Base-by-base conservation (phyloP, 2,797 vertebrate species). In the Sternotherus odoratus region DNA sequence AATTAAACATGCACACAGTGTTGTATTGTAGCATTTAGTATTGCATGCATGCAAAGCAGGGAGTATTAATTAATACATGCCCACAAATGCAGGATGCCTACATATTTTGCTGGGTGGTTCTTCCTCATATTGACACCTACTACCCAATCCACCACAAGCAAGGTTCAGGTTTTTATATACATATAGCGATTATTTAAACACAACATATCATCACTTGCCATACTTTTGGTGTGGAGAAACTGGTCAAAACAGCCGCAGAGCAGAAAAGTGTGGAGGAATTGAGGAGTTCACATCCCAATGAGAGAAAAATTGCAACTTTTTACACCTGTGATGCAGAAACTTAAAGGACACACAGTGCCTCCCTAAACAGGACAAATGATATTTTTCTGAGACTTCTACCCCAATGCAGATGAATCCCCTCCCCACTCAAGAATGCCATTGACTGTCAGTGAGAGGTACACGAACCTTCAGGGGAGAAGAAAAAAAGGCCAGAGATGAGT, bases 271-370 rank as follows among this genome's bases (percentile, higher is more conserved):
- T 66, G 93, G 87, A 83, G 56, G 84, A 75, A 89, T 74, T 86
- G 23, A 50, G 60, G 79, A 94, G 90, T 36, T 74, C 19, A 1
- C 50, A 48, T 54, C 49, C 49, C 86, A 89, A 90, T 87, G 82
- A 94, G 74, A 88, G n/a, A 77, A 88, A 93, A 95, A 92, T 30
- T 83, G 28, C 88, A 77, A 56, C 94, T 90, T 94, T 69, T 30
- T 90, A 10, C 24, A 23, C 26, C 95, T 85, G 69, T 26, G 83
- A 36, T 66, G 63, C 63, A n/a, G 33, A 66, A 66, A 19, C 1
- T 33, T 82, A 91, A 90, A 24, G 81, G 43, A 91, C 9, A 57
- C 3, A 30, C 56, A 57, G 56, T 57, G 23, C 28, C 26, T 57
- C 56, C 28, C 56, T 26, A 13, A 57, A 57, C 26, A 57, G 26